phyloP scores from a whole-genome alignment of 1,140 invertebrate genomes.

The Lerema accius region DNA sequence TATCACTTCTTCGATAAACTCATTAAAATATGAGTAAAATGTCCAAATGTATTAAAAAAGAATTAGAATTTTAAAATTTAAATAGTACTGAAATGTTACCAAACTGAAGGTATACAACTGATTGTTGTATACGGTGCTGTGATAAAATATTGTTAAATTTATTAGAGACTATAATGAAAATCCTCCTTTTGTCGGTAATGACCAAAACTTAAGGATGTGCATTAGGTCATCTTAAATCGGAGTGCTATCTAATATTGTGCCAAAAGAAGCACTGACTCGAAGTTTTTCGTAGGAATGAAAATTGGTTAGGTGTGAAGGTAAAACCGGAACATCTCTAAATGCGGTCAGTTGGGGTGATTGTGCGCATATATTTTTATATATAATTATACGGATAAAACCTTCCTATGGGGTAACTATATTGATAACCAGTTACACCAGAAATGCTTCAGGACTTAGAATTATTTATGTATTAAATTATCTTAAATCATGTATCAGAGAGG shows the following conservation, averaged over 20 bases:
- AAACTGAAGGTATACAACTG: conserved; percentile 55
- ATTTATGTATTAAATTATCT: too few relatives aligned
- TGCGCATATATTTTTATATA: background rate
- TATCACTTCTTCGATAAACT: conserved; percentile 54
- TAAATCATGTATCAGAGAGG: too few relatives aligned
- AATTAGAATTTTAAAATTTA: conserved; percentile 50
- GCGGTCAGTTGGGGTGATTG: conserved; percentile 5
- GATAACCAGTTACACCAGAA: too few relatives aligned
- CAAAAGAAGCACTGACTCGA: conserved; percentile 6
- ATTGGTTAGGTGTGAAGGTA: background rate
- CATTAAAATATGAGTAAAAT: conserved; percentile 42
- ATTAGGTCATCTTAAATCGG: background rate
- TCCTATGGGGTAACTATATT: too few relatives aligned
- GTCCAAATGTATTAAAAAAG: conserved; percentile 59
- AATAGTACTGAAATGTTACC: conserved; percentile 52
- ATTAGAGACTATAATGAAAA: conserved; percentile 52
- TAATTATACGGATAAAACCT: too few relatives aligned
- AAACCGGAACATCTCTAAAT: background rate
- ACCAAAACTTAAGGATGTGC: conserved; percentile 23
- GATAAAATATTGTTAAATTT: conserved; percentile 69
- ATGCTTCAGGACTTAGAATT: too few relatives aligned
- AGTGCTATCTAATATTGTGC: conserved; percentile 16
- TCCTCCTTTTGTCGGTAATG: conserved; percentile 34
- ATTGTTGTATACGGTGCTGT: conserved; percentile 66
- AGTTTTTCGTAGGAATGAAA: background rate